phyloP scores from a whole-genome alignment of 1,140 invertebrate species.

The Tetramorium parvispinum region DNA sequence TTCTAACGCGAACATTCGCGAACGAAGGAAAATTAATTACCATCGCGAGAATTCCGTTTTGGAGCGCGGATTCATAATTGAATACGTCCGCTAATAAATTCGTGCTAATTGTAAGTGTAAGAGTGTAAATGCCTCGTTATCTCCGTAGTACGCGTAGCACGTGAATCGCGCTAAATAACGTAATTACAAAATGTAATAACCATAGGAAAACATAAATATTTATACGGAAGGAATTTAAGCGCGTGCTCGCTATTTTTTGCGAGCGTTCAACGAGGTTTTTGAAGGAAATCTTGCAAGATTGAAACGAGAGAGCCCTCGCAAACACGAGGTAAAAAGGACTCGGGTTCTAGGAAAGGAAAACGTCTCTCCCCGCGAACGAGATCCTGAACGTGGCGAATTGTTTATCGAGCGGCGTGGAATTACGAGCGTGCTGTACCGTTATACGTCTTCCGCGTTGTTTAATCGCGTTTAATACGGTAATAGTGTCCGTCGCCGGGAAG shows the following conservation, averaged over 20 bases:
- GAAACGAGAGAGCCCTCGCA: background rate
- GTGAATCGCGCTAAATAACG: background rate
- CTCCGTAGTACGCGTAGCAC: background rate
- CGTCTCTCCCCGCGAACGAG: background rate
- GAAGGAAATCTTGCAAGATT: conserved; percentile 12
- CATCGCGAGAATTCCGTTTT: background rate
- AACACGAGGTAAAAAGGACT: background rate
- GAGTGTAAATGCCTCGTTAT: conserved; percentile 14
- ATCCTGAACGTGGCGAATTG: conserved; percentile 16
- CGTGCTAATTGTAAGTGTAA: conserved; percentile 1
- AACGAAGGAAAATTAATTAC: conserved; percentile 26
- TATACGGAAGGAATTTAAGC: background rate
- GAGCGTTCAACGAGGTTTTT: background rate
- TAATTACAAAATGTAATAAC: conserved; percentile 27
- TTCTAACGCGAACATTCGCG: background rate
- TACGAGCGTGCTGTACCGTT: conserved; percentile 13
- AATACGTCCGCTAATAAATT: conserved; percentile 23
- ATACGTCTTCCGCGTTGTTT: conserved; percentile 6
- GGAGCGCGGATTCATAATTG: conserved; percentile 25
- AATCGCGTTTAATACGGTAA: conserved; percentile 13
- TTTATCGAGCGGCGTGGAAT: conserved; percentile 24
- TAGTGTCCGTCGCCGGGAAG: background rate
- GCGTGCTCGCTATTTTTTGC: background rate
- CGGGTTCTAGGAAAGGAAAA: background rate
- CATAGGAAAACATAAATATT: conserved; percentile 11